phyloP scores from a whole-genome alignment of 1,140 invertebrate genomes.

The Ips typographus region DNA sequence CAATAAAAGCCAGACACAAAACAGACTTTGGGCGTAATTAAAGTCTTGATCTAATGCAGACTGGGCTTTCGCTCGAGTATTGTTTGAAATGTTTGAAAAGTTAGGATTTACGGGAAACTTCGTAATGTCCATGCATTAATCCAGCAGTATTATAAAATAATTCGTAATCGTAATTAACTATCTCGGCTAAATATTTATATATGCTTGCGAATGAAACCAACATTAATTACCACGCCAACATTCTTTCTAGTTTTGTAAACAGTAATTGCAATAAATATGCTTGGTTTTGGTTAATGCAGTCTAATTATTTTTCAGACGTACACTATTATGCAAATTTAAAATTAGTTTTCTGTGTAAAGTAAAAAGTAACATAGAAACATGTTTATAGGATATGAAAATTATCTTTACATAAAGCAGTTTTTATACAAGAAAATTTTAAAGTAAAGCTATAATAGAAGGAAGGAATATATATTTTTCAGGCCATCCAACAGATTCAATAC shows the following conservation, averaged over 20 bases:
- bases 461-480: too few relatives aligned
- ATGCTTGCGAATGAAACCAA: not conserved
- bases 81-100: slow-evolving; percentile 23
- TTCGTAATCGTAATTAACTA: slow-evolving; percentile 18
- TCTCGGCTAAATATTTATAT: slow-evolving; percentile 15
- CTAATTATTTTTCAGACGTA: too few relatives aligned
- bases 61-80: not conserved
- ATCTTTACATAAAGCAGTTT: too few relatives aligned
- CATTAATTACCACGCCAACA: slow-evolving; percentile 13
- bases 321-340: too few relatives aligned
- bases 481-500: too few relatives aligned
- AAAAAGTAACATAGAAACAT: too few relatives aligned
- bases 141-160: slow-evolving; percentile 23
- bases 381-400: too few relatives aligned
- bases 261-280: slow-evolving; percentile 8
- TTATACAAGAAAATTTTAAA: too few relatives aligned
- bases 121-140: slow-evolving; percentile 14
- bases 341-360: too few relatives aligned
- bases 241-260: slow-evolving; percentile 13
- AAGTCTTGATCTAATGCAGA: slow-evolving; percentile 24
- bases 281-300: not conserved
- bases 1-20: slow-evolving; percentile 21
- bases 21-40: slow-evolving; percentile 13
- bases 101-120: slow-evolving; percentile 21
- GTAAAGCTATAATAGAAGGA: too few relatives aligned